These are phyloP conservation scores for Megalopta genalis DNA, from an alignment of 1,140 invertebrate species.

Conservation along the genomic window DNA sequence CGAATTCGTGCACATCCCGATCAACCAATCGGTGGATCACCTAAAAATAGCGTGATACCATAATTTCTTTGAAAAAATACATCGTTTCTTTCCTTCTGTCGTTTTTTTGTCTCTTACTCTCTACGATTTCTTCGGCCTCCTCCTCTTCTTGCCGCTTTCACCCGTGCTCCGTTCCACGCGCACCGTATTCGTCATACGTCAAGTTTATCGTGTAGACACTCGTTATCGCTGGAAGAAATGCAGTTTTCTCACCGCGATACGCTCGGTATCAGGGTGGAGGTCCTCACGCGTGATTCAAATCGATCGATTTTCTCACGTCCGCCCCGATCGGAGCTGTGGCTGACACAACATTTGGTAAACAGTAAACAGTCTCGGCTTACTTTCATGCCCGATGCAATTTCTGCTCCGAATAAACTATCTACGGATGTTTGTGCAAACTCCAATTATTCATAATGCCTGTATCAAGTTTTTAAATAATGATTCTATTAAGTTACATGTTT, in stretches of 20 bases:
- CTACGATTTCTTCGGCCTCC: background rate
- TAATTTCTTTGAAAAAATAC: conserved; percentile 42
- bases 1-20: conserved; percentile 13
- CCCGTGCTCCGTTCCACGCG: conserved; percentile 8
- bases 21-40: conserved; percentile 28
- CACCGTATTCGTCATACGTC: conserved; percentile 27
- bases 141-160: conserved; percentile 13
- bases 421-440: too few relatives aligned
- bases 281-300: background rate
- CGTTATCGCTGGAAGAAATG: background rate
- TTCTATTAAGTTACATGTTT: too few relatives aligned
- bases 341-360: background rate
- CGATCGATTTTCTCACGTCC: conserved; percentile 8
- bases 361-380: background rate
- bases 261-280: background rate
- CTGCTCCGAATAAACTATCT: too few relatives aligned
- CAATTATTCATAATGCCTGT: too few relatives aligned
- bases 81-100: background rate
- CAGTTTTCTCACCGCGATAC: background rate
- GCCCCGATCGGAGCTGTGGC: background rate
- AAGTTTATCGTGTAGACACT: conserved; percentile 20
- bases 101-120: background rate
- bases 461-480: too few relatives aligned
- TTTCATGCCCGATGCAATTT: background rate
- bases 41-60: conserved; percentile 43